A percentile compares a stretch with the other conserved stretches of the same genome.
These are phyloP conservation scores for Buphagus erythrorhynchus DNA, from an alignment of 2,797 vertebrate species.

Conservation along the genomic window DNA sequence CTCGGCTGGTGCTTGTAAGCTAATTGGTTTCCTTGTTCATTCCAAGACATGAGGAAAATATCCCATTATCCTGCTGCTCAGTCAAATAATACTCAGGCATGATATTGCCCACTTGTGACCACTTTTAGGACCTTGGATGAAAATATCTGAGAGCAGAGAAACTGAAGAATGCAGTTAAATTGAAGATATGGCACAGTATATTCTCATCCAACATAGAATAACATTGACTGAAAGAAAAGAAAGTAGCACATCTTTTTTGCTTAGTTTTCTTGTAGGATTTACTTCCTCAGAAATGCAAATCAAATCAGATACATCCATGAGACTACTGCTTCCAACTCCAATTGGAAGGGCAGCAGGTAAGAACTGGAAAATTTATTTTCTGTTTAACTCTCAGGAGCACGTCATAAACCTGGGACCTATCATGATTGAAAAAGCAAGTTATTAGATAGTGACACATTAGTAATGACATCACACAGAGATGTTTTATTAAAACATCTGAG, in stretches of 20 bases:
- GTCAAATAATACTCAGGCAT: not conserved
- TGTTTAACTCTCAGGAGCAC: not conserved
- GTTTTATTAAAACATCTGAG: not conserved
- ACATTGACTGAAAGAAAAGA: not conserved
- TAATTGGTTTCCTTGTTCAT: not conserved
- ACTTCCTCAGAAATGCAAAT: not conserved
- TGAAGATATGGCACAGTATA: not conserved
- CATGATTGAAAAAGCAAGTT: not conserved
- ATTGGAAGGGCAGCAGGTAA: not conserved
- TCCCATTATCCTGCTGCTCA: not conserved
- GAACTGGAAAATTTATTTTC: not conserved
- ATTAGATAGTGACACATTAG: not conserved
- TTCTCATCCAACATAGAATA: not conserved
- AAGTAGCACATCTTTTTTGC: not conserved
- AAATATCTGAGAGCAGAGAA: not conserved
- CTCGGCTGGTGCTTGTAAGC: not conserved
- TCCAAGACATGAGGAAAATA: accelerated
- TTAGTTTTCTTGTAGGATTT: not conserved
- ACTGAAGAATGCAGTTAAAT: not conserved
- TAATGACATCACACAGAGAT: not conserved
- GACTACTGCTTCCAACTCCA: not conserved
- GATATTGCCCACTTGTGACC: not conserved
- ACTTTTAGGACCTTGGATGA: not conserved
- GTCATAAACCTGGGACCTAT: not conserved
- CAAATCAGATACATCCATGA: not conserved